Evolutionary conservation across 2,797 vertebrate genomes (phyloP).

Genomic region (Phrynocephalus vlangalii): DNA sequence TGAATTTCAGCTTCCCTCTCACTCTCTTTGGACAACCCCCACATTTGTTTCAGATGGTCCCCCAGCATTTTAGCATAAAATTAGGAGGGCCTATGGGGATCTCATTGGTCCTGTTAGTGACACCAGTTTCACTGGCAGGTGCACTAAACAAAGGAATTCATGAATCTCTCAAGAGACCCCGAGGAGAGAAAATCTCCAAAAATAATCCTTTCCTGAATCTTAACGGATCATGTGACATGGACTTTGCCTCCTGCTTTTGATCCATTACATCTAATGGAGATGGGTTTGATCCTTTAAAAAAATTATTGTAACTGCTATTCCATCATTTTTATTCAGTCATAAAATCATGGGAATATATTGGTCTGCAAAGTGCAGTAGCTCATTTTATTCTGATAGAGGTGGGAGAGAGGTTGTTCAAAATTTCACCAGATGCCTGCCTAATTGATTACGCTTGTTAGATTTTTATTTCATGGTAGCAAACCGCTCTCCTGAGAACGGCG

Average conservation of each 20-base stretch:
- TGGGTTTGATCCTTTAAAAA: background rate
- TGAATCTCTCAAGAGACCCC: background rate
- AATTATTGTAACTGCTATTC: background rate
- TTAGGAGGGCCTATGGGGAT: background rate
- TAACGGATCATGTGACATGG: background rate
- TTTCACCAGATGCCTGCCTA: slow-evolving; percentile 41
- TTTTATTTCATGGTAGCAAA: slow-evolving; percentile 46
- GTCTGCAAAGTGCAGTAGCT: background rate
- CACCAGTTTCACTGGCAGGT: background rate
- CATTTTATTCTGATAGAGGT: slow-evolving; percentile 45
- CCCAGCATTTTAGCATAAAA: background rate
- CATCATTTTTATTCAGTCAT: background rate
- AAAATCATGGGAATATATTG: slow-evolving; percentile 17
- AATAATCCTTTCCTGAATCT: background rate
- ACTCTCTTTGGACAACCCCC: too few relatives aligned
- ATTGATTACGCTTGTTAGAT: slow-evolving; percentile 50
- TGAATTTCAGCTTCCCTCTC: background rate
- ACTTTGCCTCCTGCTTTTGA: background rate
- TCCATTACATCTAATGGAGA: background rate
- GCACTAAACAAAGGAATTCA: background rate
- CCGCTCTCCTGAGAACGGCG: slow-evolving; percentile 35
- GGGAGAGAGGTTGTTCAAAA: slow-evolving; percentile 34
- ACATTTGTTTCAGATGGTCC: too few relatives aligned
- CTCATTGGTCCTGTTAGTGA: background rate
- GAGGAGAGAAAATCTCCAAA: background rate